phyloP scores from a whole-genome alignment of 1,140 invertebrate species.

The Patella vulgata region DNA sequence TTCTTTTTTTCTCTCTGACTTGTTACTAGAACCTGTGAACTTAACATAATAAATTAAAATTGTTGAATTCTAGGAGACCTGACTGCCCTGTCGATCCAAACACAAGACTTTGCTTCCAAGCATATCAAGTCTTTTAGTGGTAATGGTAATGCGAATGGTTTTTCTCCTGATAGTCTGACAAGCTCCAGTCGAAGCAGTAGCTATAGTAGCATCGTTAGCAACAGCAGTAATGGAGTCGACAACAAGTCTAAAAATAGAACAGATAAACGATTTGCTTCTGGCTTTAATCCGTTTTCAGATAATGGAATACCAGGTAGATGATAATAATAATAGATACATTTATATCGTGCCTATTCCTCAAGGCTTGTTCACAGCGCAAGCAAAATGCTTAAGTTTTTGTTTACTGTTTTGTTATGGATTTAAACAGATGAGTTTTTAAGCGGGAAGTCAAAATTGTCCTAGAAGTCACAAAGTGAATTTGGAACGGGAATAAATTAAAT shows the following conservation, averaged over 20 bases:
- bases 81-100: constrained; percentile 59
- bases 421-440: too few species aligned
- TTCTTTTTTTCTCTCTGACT: neutral
- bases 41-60: neutral
- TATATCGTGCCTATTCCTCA: neutral
- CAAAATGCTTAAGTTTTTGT: neutral
- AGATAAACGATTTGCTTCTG: constrained; percentile 30
- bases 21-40: neutral
- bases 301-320: constrained; percentile 28
- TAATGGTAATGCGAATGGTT: constrained; percentile 6
- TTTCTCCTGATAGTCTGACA: constrained; percentile 39
- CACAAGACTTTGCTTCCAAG: constrained; percentile 58
- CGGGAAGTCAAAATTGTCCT: too few species aligned
- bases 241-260: constrained; percentile 8
- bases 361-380: constrained; percentile 5
- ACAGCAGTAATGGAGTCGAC: constrained; percentile 25
- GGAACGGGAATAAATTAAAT: too few species aligned
- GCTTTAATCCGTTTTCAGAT: constrained; percentile 43
- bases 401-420: too few species aligned
- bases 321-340: neutral
- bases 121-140: constrained; percentile 31
- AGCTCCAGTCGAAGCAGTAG: constrained; percentile 52
- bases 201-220: constrained; percentile 63
- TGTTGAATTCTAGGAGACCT: constrained; percentile 49
- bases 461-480: too few species aligned